These are phyloP conservation scores for Palythoa grandiflora DNA, from an alignment of 92 coral and sea anemone species.

Conservation along the genomic window DNA sequence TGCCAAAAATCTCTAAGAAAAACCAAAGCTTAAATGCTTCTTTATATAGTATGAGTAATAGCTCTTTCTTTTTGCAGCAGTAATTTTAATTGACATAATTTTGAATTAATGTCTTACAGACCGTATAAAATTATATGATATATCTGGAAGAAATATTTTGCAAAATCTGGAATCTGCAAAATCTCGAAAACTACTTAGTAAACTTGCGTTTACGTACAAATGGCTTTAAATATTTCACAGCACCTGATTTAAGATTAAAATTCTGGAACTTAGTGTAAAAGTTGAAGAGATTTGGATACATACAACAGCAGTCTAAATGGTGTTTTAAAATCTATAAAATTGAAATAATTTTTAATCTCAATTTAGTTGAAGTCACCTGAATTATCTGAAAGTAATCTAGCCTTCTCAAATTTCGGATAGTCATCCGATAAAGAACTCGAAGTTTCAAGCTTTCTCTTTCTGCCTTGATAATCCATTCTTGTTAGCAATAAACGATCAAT, in stretches of 20 bases:
- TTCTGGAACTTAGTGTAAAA: no score
- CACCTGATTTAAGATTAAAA: not conserved
- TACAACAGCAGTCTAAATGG: not conserved
- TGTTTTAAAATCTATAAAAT: not conserved
- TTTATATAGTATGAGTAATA: no score
- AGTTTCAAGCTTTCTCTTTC: constrained; percentile 35
- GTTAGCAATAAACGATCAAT: not conserved
- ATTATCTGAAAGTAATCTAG: constrained; percentile 15
- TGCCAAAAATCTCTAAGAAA: no score
- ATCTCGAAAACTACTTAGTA: not conserved
- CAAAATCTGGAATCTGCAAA: no score
- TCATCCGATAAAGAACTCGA: constrained; percentile 15
- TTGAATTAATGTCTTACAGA: no score
- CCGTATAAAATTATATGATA: no score
- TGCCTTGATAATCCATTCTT: constrained; percentile 12
- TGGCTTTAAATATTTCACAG: not conserved
- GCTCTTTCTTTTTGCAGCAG: no score
- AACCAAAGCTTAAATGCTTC: no score
- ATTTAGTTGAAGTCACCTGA: constrained; percentile 20
- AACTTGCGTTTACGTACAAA: not conserved
- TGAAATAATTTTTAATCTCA: not conserved
- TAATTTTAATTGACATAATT: no score
- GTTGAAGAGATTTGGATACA: not conserved
- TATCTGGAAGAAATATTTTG: no score
- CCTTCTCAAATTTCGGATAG: constrained; percentile 24